Conservation (phyloP, 1,140 invertebrate genomes). For the Drosophila pseudoobscura region DNA sequence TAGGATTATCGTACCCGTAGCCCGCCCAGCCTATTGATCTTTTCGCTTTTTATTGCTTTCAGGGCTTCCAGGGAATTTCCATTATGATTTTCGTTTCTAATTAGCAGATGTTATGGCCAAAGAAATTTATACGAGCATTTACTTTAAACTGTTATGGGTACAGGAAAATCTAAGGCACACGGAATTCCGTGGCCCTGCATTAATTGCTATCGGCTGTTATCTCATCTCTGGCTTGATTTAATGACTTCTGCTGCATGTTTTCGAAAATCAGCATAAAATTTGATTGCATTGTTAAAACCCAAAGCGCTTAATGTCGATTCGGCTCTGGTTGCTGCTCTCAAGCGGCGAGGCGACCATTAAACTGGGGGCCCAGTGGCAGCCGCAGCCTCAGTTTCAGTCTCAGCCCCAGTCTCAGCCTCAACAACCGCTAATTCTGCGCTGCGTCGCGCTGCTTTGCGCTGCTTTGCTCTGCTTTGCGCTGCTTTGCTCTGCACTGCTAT, state of each 20-base stretch:
- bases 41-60: slow-evolving; percentile 1
- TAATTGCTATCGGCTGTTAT: slow-evolving; percentile 30
- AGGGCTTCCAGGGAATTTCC: too few relatives aligned
- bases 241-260: slow-evolving; percentile 27
- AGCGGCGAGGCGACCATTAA: slow-evolving; percentile 35
- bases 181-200: slow-evolving; percentile 3
- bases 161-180: too few relatives aligned
- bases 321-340: slow-evolving; percentile 1
- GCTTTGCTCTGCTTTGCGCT: neutral
- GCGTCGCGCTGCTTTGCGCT: too few relatives aligned
- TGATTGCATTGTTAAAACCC: slow-evolving; percentile 51
- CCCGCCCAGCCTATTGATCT: too few relatives aligned
- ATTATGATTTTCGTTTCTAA: too few relatives aligned
- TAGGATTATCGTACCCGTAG: too few relatives aligned
- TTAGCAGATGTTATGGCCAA: too few relatives aligned
- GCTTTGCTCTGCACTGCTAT: neutral
- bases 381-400: neutral
- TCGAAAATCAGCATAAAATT: slow-evolving; percentile 70
- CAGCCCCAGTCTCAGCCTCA: too few relatives aligned
- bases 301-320: slow-evolving; percentile 35
- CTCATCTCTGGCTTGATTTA: neutral
- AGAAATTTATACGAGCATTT: too few relatives aligned
- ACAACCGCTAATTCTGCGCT: too few relatives aligned
- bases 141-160: too few relatives aligned
- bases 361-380: slow-evolving; percentile 1